Percentiles rank a stretch among this genome's conserved stretches.
These are phyloP conservation scores for Neoscelio sp. DNA, from an alignment of 2,888 invertebrate species.

Conservation along the genomic window DNA sequence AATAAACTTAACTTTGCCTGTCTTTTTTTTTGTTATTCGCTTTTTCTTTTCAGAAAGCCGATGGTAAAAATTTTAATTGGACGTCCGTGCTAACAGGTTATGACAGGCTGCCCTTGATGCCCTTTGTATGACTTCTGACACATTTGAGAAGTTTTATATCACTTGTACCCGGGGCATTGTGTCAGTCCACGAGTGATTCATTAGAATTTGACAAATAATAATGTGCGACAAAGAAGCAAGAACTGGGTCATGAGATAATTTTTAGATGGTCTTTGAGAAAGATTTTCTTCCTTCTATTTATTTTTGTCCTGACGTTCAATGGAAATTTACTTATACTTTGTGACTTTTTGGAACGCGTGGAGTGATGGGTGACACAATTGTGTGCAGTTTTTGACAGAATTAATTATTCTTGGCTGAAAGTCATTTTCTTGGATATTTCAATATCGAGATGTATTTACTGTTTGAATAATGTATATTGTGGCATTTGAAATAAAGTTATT, in stretches of 20 bases:
- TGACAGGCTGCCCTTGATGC: conserved; percentile 57
- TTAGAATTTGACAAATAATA: conserved; percentile 56
- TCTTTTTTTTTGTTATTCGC: background rate
- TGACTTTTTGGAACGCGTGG: too few relatives aligned
- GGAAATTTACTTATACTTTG: too few relatives aligned
- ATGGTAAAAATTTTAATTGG: conserved; percentile 26
- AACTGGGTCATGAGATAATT: conserved; percentile 42
- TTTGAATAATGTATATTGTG: too few relatives aligned
- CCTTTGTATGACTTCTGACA: conserved; percentile 25
- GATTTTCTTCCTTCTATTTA: too few relatives aligned
- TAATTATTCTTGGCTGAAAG: too few relatives aligned
- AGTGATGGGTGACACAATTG: too few relatives aligned
- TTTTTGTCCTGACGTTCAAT: too few relatives aligned
- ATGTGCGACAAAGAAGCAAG: conserved; percentile 37
- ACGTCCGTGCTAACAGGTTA: conserved; percentile 11
- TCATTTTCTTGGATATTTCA: too few relatives aligned
- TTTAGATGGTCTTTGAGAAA: background rate
- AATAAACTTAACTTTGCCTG: too few relatives aligned
- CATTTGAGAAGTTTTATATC: background rate
- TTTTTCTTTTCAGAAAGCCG: conserved; percentile 39
- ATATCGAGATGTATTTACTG: too few relatives aligned
- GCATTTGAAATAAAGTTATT: too few relatives aligned
- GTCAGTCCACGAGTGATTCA: conserved; percentile 44
- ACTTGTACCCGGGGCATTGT: conserved; percentile 9
- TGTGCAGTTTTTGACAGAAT: too few relatives aligned